Evolutionary conservation across 2,888 invertebrate genomes (phyloP), one percentile per base, ranked within the genome.

Genomic region (Eustalomyia histrio): DNA sequence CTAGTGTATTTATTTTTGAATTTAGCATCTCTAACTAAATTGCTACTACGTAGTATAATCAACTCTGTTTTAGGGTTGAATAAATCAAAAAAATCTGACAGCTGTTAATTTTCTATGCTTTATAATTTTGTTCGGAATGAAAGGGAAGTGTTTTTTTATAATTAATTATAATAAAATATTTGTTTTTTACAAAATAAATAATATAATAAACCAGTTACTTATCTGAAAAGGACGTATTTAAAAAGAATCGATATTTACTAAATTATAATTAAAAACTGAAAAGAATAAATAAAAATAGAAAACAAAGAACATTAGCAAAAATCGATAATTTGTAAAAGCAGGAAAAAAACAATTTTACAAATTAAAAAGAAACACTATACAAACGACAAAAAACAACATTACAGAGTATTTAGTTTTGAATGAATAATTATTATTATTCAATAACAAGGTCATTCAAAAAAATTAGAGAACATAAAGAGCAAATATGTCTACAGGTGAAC

Each of bases 401-500:
- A 52, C 2, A 47, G 35, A 63, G 43, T 43, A 58, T 16, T 53
- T 72, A 17, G 17, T 43, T 79, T 73, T 47, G 14, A 8, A 61
- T 73, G 71, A 72, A 76, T 60, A 79, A 65, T 29, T 6, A 29
- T 29, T 29, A 29, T 29, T 29, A 21, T 68, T 35, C 29, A 69
- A 55, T 35, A 35, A 43, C 73, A 76, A 76, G 76, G 64, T 73
- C 64, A 69, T 76, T 10, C 18, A 33, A 0, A 43, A 57, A 52
- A 21, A 58, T n/a, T 61, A 10, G 16, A 33, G 24, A 76, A 72
- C n/a, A 43, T 39, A 14, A 17, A 33, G n/a, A 60, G 35, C 9
- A 57, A 76, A 78, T 61, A 93, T 92, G 92, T 92, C 92, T 92
- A 92, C 92, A 91, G 92, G 92, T 91, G 92, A 93, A 91, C 92